These are phyloP conservation scores for Camponotus vicinus DNA, from an alignment of 1,140 invertebrate genomes.

Conservation along the genomic window DNA sequence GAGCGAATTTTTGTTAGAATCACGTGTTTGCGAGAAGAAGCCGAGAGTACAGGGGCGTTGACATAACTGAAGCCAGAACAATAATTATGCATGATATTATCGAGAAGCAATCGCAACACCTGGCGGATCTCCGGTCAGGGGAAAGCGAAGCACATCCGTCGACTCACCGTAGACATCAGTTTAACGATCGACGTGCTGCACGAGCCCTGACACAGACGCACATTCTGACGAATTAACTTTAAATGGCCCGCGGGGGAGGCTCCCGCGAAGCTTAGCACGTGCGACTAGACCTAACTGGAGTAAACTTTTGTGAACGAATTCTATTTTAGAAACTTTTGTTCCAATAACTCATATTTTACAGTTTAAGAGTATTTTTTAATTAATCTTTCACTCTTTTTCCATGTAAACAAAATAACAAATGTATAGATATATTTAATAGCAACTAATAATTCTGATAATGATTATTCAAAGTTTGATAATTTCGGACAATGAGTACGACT, in stretches of 20 bases:
- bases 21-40: constrained; percentile 11
- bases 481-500: neutral
- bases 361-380: neutral
- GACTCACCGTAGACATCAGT: constrained; percentile 37
- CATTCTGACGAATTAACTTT: constrained; percentile 66
- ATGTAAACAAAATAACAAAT: neutral
- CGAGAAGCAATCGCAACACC: constrained; percentile 32
- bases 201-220: constrained; percentile 49
- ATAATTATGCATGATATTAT: constrained; percentile 3
- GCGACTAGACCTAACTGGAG: constrained; percentile 43
- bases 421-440: neutral
- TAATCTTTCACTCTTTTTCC: neutral
- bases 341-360: constrained; percentile 20
- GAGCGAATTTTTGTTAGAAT: constrained; percentile 14
- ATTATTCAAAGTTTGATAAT: neutral
- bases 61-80: neutral
- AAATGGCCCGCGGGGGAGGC: constrained; percentile 61
- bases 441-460: neutral
- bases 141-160: constrained; percentile 33
- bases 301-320: constrained; percentile 52
- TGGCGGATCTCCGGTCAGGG: constrained; percentile 9
- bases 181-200: constrained; percentile 49
- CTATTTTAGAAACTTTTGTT: constrained; percentile 52
- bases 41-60: neutral
- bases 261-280: constrained; percentile 64